Evolutionary conservation across 1,140 invertebrate genomes (phyloP), one percentile per base, ranked within the genome.

Genomic region (Bombus turneri): DNA sequence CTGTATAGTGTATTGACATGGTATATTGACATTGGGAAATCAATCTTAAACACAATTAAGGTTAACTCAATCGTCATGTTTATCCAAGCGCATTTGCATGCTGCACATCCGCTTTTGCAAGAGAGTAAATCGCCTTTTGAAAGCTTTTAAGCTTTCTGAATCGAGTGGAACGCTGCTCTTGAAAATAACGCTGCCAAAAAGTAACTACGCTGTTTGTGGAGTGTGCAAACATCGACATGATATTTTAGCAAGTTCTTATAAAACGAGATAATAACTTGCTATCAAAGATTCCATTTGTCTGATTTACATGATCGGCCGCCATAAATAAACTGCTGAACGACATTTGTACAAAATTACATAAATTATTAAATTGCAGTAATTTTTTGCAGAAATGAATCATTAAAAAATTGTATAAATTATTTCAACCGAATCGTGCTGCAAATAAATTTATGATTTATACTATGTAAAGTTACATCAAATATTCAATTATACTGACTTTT

Each of bases 21-120:
- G 59, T 12, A 12, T 12, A 28, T 53, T 53, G 59, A 62, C 10
- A n/a, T 18, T 18, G 13, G 12, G 2, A 41, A 18, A 41, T 34
- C n/a, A 12, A 75, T 75, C 47, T 57, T 76, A 76, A 76, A 37
- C 25, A 34, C 22, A 76, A 59, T 37, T 25, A 57, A 76, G 59
- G 31, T 37, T 15, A 59, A 59, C 28, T 43, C 13, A 73, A 73
- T 73, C 28, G 71, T 73, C 39, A 41, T 53, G 22, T 34, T 77
- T 39, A 41, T 77, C 13, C 34, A 18, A 34, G 31, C 53, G n/a
- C 25, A 53, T 4, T 76, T 34, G 53, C 53, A 28, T 53, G 22
- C 47, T 37, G 74, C 59, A 76, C 57, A 76, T 76, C 75, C 75
- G 75, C 57, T 77, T 77, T 77, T 39, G 41, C 57, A 39, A 62